These are phyloP conservation scores for Drosophila neocordata DNA, from an alignment of 1,140 invertebrate genomes.

Conservation along the genomic window DNA sequence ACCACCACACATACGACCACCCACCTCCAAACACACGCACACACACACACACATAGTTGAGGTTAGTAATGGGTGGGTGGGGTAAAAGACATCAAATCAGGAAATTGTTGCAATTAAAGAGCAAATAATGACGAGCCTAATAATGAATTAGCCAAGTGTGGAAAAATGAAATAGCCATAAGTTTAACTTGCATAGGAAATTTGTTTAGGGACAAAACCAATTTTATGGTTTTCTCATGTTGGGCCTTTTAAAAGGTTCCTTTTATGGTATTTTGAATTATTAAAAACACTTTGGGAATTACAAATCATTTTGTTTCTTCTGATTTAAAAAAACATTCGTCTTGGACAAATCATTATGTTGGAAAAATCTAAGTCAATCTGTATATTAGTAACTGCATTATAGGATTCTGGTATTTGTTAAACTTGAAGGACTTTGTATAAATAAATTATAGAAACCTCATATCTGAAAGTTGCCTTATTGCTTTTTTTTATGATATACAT, in stretches of 20 bases:
- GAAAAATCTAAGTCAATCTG: too few species aligned
- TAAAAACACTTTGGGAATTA: background rate
- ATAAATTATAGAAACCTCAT: too few species aligned
- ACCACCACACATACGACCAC: slow-evolving; percentile 7
- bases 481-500: too few species aligned
- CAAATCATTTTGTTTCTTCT: too few species aligned
- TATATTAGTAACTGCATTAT: too few species aligned
- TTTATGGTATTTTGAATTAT: background rate
- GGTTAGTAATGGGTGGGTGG: background rate
- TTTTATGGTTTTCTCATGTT: background rate
- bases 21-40: background rate
- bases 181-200: background rate
- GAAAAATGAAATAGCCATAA: background rate
- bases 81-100: slow-evolving; percentile 50
- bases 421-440: too few species aligned
- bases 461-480: too few species aligned
- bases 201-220: background rate
- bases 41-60: slow-evolving; percentile 13
- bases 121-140: slow-evolving; percentile 66
- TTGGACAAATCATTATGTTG: too few species aligned
- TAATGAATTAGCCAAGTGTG: slow-evolving; percentile 42
- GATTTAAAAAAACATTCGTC: too few species aligned
- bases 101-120: slow-evolving; percentile 72
- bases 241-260: too few species aligned
- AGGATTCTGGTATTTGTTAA: too few species aligned